phyloP scores from a whole-genome alignment of 1,140 invertebrate genomes.

The Drosophila sp. region DNA sequence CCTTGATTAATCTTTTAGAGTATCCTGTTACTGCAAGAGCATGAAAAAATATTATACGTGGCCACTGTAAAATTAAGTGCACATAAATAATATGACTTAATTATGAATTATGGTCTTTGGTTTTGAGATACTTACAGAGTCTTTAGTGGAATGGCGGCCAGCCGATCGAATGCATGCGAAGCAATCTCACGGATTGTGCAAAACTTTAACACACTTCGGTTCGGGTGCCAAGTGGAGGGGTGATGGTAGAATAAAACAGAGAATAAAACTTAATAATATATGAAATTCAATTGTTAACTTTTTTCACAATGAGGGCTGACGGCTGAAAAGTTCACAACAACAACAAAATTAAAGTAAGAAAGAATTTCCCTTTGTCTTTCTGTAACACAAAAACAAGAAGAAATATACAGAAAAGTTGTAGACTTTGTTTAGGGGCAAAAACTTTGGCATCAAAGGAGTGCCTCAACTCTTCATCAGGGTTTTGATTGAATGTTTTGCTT shows the following conservation, averaged over 20 bases:
- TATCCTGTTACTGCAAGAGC: not conserved
- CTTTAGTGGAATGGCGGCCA: slow-evolving; percentile 63
- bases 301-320: slow-evolving; percentile 20
- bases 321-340: slow-evolving; percentile 25
- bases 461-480: not conserved
- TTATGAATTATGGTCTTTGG: slow-evolving; percentile 62
- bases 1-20: too few relatives aligned
- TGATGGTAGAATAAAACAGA: slow-evolving; percentile 8
- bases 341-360: slow-evolving; percentile 5
- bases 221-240: not conserved
- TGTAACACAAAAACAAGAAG: too few relatives aligned
- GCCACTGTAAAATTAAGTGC: slow-evolving; percentile 51
- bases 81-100: slow-evolving; percentile 76
- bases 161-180: slow-evolving; percentile 65
- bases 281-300: slow-evolving; percentile 58
- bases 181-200: slow-evolving; percentile 69
- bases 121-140: slow-evolving; percentile 69
- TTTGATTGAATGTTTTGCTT: not conserved
- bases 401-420: slow-evolving; percentile 6
- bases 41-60: slow-evolving; percentile 15
- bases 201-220: slow-evolving; percentile 70
- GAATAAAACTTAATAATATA: slow-evolving; percentile 53
- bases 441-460: slow-evolving; percentile 9
- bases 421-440: slow-evolving; percentile 15
- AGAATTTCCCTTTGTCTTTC: slow-evolving; percentile 36